Base-by-base conservation (phyloP, 2,797 vertebrate genomes). In the Bovichtus diacanthus region DNA sequence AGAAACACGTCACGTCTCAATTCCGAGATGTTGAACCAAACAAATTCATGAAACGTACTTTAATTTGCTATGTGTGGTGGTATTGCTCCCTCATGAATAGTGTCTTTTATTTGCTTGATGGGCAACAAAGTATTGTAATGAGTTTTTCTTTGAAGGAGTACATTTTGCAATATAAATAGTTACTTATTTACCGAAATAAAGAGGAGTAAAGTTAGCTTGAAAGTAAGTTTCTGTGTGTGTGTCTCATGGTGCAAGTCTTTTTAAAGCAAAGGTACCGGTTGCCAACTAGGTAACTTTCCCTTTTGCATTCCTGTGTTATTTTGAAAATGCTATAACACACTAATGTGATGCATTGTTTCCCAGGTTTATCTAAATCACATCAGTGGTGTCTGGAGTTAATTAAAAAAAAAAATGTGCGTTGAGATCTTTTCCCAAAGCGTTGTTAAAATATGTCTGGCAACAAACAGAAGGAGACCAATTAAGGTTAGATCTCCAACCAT, bases 401-500 rank as follows among this genome's bases (percentile, higher is more conserved):
- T 41, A 53, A 9, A 46, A 31, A 47, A 50, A 55, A 54, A 76
- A 75, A 64, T 36, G 50, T 69, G 25, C 25, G 0, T 10, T 8
- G 31, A 61, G 31, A 59, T 66, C 5, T 69, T 76, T 49, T 71
- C n/a, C 44, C 58, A 63, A 49, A 54, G 41, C 9, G 11, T 34
- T n/a, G 38, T 54, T 59, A 39, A 70, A 71, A 70, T 63, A 6
- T 31, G 18, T 46, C 70, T 50, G 41, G 21, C 60, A 19, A 44
- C 21, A 56, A 75, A 76, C 44, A 53, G 70, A 74, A 39, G n/a
- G n/a, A 70, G 50, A 49, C n/a, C 65, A 74, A 66, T 82, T 55
- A 23, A n/a, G 74, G 87, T 78, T 61, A 81, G 79, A 80, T 65
- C 23, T 70, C 67, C 58, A 59, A 46, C 29, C 66, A 55, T 41